phyloP scores from a whole-genome alignment of 2,113 vertebrate species.

The Poeciliopsis occidentalis region DNA sequence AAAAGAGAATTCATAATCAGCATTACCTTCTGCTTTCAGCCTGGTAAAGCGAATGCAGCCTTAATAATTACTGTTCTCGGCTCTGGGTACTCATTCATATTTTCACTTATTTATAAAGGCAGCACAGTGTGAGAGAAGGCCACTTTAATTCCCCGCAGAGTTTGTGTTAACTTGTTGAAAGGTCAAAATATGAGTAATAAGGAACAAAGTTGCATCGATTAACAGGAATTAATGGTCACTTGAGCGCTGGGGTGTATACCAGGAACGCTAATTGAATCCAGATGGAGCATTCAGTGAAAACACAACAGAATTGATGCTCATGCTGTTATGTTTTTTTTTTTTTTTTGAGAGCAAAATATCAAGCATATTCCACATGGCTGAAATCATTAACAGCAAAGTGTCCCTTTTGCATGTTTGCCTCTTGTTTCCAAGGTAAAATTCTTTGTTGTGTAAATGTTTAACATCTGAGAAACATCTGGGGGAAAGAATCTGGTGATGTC shows the following conservation, averaged over 20 bases:
- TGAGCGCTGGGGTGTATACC: constrained; percentile 32
- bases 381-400: background rate
- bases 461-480: too few relatives aligned
- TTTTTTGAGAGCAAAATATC: background rate
- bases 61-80: constrained; percentile 44
- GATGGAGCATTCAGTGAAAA: constrained; percentile 32
- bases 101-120: constrained; percentile 75
- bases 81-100: constrained; percentile 38
- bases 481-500: too few relatives aligned
- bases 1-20: constrained; percentile 16
- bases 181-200: constrained; percentile 66
- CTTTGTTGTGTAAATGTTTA: too few relatives aligned
- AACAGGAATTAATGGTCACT: constrained; percentile 59
- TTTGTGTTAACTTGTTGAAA: constrained; percentile 61
- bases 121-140: constrained; percentile 39
- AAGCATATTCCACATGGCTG: background rate
- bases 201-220: constrained; percentile 60
- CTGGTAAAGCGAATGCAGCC: constrained; percentile 29
- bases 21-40: constrained; percentile 21
- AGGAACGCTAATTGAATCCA: constrained; percentile 57
- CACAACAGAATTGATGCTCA: constrained; percentile 3
- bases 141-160: constrained; percentile 45
- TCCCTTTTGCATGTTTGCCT: background rate
- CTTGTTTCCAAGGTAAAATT: background rate
- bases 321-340: background rate